These are phyloP conservation scores for Lydus trimaculatus DNA, from an alignment of 2,888 invertebrate species.

Conservation along the genomic window DNA sequence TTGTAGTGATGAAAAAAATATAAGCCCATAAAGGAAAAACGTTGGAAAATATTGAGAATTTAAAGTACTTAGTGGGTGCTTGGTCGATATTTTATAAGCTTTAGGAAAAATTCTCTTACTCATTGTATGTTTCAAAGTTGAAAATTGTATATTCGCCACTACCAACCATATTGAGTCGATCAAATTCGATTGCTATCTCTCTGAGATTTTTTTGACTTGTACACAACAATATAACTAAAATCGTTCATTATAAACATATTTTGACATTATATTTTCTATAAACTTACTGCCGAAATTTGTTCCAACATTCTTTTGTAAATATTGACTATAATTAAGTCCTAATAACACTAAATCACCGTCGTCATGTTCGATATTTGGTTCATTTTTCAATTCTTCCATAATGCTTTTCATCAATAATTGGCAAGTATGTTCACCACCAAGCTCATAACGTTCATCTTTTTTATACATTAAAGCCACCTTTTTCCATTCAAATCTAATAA, in stretches of 20 bases:
- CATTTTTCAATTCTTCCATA: constrained; percentile 65
- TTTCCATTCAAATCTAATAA: constrained; percentile 73
- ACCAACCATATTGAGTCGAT: constrained; percentile 93
- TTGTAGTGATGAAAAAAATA: too few relatives aligned
- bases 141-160: constrained; percentile 98
- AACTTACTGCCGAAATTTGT: constrained; percentile 76
- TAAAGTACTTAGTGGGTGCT: too few relatives aligned
- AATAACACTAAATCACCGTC: constrained; percentile 70
- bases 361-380: constrained; percentile 60
- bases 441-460: constrained; percentile 70
- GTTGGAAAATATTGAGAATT: too few relatives aligned
- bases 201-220: constrained; percentile 88
- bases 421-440: constrained; percentile 77
- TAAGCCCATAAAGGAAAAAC: too few relatives aligned
- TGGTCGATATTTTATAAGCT: too few relatives aligned
- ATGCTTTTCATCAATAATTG: constrained; percentile 78
- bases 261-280: constrained; percentile 1
- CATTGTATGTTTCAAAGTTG: constrained; percentile 95
- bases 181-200: constrained; percentile 92
- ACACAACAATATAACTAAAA: constrained; percentile 94
- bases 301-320: constrained; percentile 71
- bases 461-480: constrained; percentile 79
- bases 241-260: constrained; percentile 29
- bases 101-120: constrained; percentile 69
- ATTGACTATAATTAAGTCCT: constrained; percentile 66